Evolutionary conservation across 2,797 vertebrate genomes (phyloP), one percentile per base, ranked within the genome.

Genomic region (Chloroceryle inda): DNA sequence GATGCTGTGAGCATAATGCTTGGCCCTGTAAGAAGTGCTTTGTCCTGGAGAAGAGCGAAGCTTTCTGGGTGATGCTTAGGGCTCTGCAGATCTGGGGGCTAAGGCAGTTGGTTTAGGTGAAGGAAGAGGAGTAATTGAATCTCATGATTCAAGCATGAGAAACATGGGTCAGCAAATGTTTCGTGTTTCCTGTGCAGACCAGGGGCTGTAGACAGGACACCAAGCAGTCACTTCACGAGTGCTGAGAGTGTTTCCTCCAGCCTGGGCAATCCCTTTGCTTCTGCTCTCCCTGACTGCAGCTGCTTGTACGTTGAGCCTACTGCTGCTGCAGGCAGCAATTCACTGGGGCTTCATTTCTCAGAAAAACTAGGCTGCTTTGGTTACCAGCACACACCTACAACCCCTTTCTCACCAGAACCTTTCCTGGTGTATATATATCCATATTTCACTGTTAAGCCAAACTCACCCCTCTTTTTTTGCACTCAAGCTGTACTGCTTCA

Each of bases 301-400:
- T 3, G 6, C 11, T 6, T 0, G 0, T 27, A 5, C 0, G 0
- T 9, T 6, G 21, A 31, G 20, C 26, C 3, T 4, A 8, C 62
- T 0, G 0, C 20, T 53, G 13, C 56, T 69, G 4, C 10, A 10
- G 56, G 5, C 18, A 27, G 17, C 6, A 13, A 29, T 37, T 24
- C 35, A 8, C 29, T 63, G 55, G 14, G 14, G 37, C 16, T 55
- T n/a, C 11, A 10, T 27, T n/a, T 35, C 35, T 33, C 47, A n/a
- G 44, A 35, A 59, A 38, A 67, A 8, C 49, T 37, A 31, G 31
- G 59, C 18, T 17, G 3, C 55, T 90, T 56, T 45, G 42, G 21
- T 62, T 45, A 29, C 29, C 50, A 12, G 29, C 26, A 40, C 4
- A 40, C 4, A 20, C 18, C 58, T 83, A 38, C 14, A 38, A 3